Evolutionary conservation across 2,113 vertebrate species (phyloP).

Genomic region (Hydrochoerus hydrochaeris): DNA sequence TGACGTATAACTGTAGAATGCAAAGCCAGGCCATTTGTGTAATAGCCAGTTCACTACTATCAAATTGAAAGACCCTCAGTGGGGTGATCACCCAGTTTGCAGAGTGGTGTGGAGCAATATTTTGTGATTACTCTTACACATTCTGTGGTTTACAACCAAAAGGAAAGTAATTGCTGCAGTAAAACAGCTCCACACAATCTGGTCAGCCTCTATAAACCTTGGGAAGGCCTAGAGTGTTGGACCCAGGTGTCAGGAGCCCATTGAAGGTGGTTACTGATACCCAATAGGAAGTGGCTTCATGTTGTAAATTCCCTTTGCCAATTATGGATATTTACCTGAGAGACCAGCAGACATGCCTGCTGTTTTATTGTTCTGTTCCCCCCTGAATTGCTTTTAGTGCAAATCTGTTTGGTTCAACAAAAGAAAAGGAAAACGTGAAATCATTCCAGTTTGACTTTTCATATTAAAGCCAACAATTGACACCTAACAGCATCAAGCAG

Average conservation of each 20-base stretch:
- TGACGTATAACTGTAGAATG: not conserved
- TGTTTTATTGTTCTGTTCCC: not conserved
- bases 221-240: not conserved
- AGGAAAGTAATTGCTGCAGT: constrained; percentile 51
- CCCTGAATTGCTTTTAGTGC: not conserved
- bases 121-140: not conserved
- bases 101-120: not conserved
- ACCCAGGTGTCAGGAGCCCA: not conserved
- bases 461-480: not conserved
- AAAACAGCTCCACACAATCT: not conserved
- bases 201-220: not conserved
- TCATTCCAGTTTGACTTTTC: not conserved
- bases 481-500: not conserved
- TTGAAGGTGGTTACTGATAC: not conserved
- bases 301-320: constrained; percentile 22
- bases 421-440: constrained; percentile 28
- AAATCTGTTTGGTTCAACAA: not conserved
- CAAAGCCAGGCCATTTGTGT: not conserved
- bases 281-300: not conserved
- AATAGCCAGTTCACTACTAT: not conserved
- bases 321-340: constrained; percentile 40
- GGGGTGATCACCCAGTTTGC: not conserved
- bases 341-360: constrained; percentile 37
- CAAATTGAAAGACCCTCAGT: not conserved
- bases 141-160: constrained; percentile 39